Evolutionary conservation across 2,113 vertebrate genomes (phyloP).

Genomic region (Lethenteron camtschaticum): DNA sequence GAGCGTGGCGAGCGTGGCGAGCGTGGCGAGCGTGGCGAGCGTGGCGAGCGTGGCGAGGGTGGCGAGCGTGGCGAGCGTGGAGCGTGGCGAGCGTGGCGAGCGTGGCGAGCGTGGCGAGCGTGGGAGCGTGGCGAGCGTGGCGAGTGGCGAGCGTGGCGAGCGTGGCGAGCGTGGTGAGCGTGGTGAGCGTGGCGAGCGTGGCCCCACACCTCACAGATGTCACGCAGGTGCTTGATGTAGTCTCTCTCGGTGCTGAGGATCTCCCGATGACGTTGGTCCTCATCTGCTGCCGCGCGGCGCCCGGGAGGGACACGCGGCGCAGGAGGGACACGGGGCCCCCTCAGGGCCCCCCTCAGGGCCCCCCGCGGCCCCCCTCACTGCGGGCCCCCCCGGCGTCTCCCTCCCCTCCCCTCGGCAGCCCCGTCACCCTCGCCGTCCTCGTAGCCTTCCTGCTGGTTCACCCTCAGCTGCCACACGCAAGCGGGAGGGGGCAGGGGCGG

Average conservation of each 20-base stretch:
- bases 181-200: neutral
- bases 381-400: neutral
- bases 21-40: no score
- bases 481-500: neutral
- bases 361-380: slow-evolving; percentile 19
- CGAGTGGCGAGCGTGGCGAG: no score
- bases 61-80: no score
- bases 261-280: slow-evolving; percentile 86
- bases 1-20: no score
- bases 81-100: no score
- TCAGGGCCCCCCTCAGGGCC: slow-evolving; percentile 15
- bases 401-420: slow-evolving; percentile 15
- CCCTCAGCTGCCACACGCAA: slow-evolving; percentile 42
- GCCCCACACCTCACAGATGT: slow-evolving; percentile 67
- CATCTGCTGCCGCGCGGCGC: slow-evolving; percentile 46
- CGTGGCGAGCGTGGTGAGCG: no score
- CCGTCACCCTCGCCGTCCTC: slow-evolving; percentile 23
- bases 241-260: slow-evolving; percentile 84
- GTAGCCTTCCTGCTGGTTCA: slow-evolving; percentile 77
- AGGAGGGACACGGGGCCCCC: neutral
- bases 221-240: slow-evolving; percentile 50
- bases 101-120: no score
- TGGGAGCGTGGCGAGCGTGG: no score
- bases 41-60: no score
- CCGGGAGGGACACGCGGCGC: neutral